Evolutionary conservation across 1,140 invertebrate genomes (phyloP).

Genomic region (Platyscapa corneri): DNA sequence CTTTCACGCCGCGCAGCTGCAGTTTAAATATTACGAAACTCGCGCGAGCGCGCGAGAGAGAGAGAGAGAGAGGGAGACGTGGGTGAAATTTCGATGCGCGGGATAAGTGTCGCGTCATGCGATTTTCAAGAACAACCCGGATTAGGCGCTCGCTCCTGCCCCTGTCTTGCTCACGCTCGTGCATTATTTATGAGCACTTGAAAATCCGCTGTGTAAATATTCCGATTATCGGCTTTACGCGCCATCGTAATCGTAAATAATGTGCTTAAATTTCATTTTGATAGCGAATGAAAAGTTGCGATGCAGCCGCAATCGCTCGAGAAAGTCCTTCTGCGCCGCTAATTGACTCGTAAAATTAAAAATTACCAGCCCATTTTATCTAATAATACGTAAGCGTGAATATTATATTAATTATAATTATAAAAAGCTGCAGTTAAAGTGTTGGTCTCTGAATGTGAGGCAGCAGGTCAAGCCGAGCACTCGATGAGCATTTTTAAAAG

Average conservation of each 20-base stretch:
- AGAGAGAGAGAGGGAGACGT: background rate
- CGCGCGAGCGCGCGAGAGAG: background rate
- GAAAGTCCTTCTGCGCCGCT: background rate
- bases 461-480: background rate
- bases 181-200: background rate
- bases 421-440: background rate
- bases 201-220: background rate
- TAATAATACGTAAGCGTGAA: background rate
- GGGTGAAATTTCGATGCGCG: conserved; percentile 24
- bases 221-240: background rate
- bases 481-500: background rate
- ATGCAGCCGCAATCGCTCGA: background rate
- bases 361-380: background rate
- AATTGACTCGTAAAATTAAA: background rate
- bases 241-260: background rate
- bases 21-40: conserved; percentile 21
- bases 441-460: too few relatives aligned
- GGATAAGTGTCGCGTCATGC: background rate
- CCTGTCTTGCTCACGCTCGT: background rate
- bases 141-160: background rate
- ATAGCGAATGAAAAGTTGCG: background rate
- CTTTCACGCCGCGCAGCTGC: conserved; percentile 27
- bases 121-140: background rate
- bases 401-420: background rate
- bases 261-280: background rate